A percentile compares a stretch with the other conserved stretches of the same genome.
These are phyloP conservation scores for Scaptomyza flava DNA, from an alignment of 2,888 invertebrate genomes.

Conservation along the genomic window DNA sequence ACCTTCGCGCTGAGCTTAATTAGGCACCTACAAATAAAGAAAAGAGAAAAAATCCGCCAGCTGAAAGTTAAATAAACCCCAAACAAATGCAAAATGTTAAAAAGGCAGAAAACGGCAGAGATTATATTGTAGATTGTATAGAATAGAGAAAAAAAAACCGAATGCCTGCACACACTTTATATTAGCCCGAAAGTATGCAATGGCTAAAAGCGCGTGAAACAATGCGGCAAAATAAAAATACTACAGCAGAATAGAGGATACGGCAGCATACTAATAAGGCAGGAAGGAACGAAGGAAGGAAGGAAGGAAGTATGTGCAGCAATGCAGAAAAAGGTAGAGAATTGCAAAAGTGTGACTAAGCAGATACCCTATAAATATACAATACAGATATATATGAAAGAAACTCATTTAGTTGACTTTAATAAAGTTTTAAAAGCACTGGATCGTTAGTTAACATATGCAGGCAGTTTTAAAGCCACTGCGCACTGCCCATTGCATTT, in stretches of 20 bases:
- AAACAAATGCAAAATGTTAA: slow-evolving; percentile 13
- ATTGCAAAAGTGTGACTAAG: background rate
- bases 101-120: slow-evolving; percentile 4
- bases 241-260: background rate
- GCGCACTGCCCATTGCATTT: slow-evolving; percentile 14
- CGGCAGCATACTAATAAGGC: slow-evolving; percentile 17
- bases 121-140: background rate
- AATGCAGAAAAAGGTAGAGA: background rate
- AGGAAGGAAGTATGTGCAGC: slow-evolving; percentile 10
- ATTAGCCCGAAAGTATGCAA: slow-evolving; percentile 73
- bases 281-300: background rate
- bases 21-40: slow-evolving; percentile 44
- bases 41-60: background rate
- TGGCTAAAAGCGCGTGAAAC: slow-evolving; percentile 42
- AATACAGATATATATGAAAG: background rate
- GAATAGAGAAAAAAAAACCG: slow-evolving; percentile 1
- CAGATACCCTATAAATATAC: slow-evolving; percentile 1
- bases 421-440: background rate
- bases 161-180: slow-evolving; percentile 48
- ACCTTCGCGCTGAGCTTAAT: slow-evolving; percentile 51
- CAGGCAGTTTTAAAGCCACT: slow-evolving; percentile 58
- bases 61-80: slow-evolving; percentile 3
- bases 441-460: background rate
- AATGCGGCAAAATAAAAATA: slow-evolving; percentile 29
- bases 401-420: too few relatives aligned